Evolutionary conservation across 2,888 invertebrate genomes (phyloP).

Genomic region (Gasteruption jaculator): DNA sequence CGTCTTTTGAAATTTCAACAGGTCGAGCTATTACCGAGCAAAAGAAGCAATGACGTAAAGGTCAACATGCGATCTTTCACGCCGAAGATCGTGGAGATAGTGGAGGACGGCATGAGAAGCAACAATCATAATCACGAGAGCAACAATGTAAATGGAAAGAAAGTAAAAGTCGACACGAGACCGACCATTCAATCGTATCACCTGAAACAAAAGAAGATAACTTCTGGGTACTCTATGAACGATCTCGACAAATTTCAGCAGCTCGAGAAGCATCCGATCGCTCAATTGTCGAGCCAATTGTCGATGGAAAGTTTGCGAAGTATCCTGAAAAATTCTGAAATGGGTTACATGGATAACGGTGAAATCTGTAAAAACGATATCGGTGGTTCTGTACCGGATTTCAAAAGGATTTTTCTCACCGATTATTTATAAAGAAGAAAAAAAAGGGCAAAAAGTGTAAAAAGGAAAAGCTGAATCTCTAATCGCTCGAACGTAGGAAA

Average conservation of each 20-base stretch:
- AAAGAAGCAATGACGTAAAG: conserved; percentile 35
- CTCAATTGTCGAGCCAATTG: too few species aligned
- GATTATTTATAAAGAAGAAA: conserved; percentile 50
- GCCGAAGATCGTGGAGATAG: conserved; percentile 42
- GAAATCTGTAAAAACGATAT: conserved; percentile 48
- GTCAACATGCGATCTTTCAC: conserved; percentile 46
- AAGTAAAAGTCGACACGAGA: conserved; percentile 26
- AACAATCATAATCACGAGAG: conserved; percentile 17
- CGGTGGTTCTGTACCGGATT: conserved; percentile 56
- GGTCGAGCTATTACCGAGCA: conserved; percentile 36
- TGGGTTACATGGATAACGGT: conserved; percentile 48
- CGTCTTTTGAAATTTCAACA: conserved; percentile 17
- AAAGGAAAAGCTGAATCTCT: too few species aligned
- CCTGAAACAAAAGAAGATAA: conserved; percentile 36
- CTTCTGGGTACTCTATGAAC: conserved; percentile 48
- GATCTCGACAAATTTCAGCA: conserved; percentile 43
- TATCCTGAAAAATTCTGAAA: conserved; percentile 41
- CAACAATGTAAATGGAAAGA: conserved; percentile 17
- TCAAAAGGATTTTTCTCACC: conserved; percentile 57
- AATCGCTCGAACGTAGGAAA: too few species aligned
- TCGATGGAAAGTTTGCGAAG: conserved; percentile 48
- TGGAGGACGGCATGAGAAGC: conserved; percentile 21
- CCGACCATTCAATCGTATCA: conserved; percentile 43
- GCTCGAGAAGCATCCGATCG: conserved; percentile 27
- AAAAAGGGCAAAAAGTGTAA: too few species aligned